These are phyloP conservation scores for Prolemur simus DNA, from an alignment of 2,113 vertebrate species.

Conservation along the genomic window DNA sequence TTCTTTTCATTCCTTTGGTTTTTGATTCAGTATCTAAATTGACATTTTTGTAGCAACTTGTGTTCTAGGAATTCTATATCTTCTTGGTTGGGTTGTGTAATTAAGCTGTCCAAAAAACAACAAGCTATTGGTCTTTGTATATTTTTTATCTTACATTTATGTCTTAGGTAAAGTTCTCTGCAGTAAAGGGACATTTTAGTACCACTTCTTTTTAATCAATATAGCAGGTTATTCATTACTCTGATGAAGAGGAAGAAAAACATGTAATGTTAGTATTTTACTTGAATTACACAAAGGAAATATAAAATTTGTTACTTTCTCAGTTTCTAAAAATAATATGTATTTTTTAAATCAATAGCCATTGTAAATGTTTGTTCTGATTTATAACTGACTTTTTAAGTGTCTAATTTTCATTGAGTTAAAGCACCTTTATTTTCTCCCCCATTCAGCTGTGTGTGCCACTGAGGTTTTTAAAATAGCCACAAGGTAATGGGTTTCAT, in stretches of 20 bases:
- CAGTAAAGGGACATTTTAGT: neutral
- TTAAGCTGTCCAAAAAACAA: neutral
- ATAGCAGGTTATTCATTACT: neutral
- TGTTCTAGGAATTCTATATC: neutral
- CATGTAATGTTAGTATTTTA: neutral
- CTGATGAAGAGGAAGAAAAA: neutral
- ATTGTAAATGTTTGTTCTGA: slow-evolving; percentile 7
- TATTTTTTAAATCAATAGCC: neutral
- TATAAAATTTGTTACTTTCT: slow-evolving; percentile 17
- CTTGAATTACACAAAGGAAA: slow-evolving; percentile 2
- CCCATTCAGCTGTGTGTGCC: slow-evolving; percentile 91
- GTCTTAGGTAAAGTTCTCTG: neutral
- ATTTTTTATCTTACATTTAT: neutral
- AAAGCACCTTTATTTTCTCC: slow-evolving; percentile 57
- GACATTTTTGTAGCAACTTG: neutral
- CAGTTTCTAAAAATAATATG: neutral
- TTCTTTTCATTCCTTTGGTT: slow-evolving; percentile 19
- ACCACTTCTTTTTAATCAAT: neutral
- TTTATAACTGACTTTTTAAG: slow-evolving; percentile 23
- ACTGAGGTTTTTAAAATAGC: slow-evolving; percentile 99
- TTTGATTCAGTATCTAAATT: slow-evolving; percentile 27
- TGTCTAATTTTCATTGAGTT: slow-evolving; percentile 45
- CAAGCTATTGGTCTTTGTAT: neutral
- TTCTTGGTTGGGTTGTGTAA: slow-evolving; percentile 5
- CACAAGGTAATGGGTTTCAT: slow-evolving; percentile 89